Evolutionary conservation across 2,113 vertebrate species (phyloP), one percentile per base, ranked within the genome.

Genomic region (Callipepla squamata): DNA sequence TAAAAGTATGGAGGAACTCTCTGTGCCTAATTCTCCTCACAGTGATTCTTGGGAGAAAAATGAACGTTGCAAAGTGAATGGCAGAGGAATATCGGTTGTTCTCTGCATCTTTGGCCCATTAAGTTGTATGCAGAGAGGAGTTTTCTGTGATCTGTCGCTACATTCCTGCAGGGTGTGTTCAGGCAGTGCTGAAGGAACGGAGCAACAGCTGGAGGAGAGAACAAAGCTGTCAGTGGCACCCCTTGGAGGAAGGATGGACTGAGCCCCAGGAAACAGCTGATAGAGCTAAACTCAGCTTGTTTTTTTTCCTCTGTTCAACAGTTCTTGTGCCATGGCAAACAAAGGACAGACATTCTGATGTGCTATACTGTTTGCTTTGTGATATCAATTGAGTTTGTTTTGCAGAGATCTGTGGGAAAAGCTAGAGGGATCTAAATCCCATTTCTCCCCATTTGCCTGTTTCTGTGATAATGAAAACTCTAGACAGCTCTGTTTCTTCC

Each of bases 261-360:
- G 85, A 97, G 94, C 97, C 97, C 97, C 97, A 97, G 97, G 98
- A 98, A 97, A 96, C 96, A 97, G 97, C 98, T 97, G 97, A 98
- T 92, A 88, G 97, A 97, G 97, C 98, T 97, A 97, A 97, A 97
- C 97, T 98, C 97, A 98, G 97, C 97, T 96, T 97, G 97, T 97
- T 97, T 97, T 98, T 97, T 96, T 93, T 87, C 78, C 87, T 96
- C 93, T 95, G 91, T 97, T 98, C 98, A 97, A 98, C 97, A 98
- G 97, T 98, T 98, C 98, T 98, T 96, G 96, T 98, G 98, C 98
- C 98, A 98, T 98, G 97, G 97, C 97, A 98, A 98, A 98, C 98
- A 98, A 97, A 98, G 96, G 96, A 96, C 89, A 96, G 96, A 94
- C 94, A 47, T 98, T 97, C 93, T 97, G 96, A 97, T 97, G 97